Evolutionary conservation across 2,888 invertebrate genomes (phyloP).

Genomic region (Lumbricus terrestris): DNA sequence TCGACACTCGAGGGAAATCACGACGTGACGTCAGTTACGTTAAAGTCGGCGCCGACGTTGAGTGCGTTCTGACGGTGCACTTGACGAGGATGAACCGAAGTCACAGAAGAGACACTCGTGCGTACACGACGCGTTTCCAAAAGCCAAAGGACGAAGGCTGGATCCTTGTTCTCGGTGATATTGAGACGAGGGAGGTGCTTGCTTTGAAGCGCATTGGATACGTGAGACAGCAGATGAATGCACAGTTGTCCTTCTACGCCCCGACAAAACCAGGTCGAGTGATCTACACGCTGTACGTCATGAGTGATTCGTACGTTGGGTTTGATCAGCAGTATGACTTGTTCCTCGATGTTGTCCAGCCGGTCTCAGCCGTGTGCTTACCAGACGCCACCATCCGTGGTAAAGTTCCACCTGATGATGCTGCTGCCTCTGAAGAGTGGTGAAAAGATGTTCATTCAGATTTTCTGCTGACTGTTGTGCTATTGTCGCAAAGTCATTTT

Average conservation of each 20-base stretch:
- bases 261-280: conserved; percentile 65
- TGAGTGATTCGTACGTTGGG: conserved; percentile 90
- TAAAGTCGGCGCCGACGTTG: conserved; percentile 70
- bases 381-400: not conserved
- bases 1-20: not conserved
- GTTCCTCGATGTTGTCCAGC: conserved; percentile 54
- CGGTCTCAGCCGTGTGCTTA: conserved; percentile 19
- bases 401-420: not conserved
- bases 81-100: conserved; percentile 52
- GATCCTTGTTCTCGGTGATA: conserved; percentile 81
- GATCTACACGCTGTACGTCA: conserved; percentile 76
- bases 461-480: not conserved
- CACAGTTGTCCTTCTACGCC: conserved; percentile 66
- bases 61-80: conserved; percentile 70
- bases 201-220: conserved; percentile 74
- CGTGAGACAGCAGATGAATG: conserved; percentile 44
- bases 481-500: not conserved
- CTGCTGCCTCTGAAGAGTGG: not conserved
- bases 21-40: conserved; percentile 63
- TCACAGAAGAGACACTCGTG: conserved; percentile 62
- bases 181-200: conserved; percentile 71
- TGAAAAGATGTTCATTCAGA: not conserved
- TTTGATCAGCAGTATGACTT: conserved; percentile 83
- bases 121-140: conserved; percentile 81
- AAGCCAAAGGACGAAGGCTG: conserved; percentile 94